Percentiles rank a stretch among this genome's conserved stretches.
Conservation (phyloP, 1,140 invertebrate genomes). For the Steinernema feltiae region DNA sequence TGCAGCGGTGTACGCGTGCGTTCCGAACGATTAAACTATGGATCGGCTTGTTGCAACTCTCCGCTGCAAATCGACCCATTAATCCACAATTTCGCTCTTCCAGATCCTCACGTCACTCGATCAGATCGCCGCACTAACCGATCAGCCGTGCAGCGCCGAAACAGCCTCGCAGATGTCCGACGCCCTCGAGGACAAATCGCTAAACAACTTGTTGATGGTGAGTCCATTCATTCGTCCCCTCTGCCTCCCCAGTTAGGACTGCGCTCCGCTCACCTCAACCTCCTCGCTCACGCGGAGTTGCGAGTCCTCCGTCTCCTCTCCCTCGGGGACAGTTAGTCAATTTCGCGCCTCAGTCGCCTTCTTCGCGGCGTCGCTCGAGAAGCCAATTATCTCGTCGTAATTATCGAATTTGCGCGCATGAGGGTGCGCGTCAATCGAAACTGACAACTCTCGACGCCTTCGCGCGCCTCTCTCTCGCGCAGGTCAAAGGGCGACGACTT, state of each 20-base stretch:
- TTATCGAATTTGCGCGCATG: not conserved
- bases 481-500: not conserved
- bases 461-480: not conserved
- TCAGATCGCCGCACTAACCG: slow-evolving; percentile 36
- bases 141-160: slow-evolving; percentile 18
- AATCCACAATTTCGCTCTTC: slow-evolving; percentile 17
- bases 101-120: slow-evolving; percentile 45
- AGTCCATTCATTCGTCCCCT: too few relatives aligned
- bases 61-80: not conserved
- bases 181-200: slow-evolving; percentile 34
- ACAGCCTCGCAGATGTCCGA: slow-evolving; percentile 16
- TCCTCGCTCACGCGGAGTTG: too few relatives aligned
- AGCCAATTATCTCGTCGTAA: not conserved
- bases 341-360: slow-evolving; percentile 14
- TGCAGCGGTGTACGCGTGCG: too few relatives aligned
- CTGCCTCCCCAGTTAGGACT: too few relatives aligned
- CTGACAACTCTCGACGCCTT: not conserved
- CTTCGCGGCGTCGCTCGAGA: not conserved
- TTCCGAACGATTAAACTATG: too few relatives aligned
- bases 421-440: slow-evolving; percentile 4
- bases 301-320: not conserved
- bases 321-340: slow-evolving; percentile 7
- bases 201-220: slow-evolving; percentile 40
- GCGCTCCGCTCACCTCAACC: too few relatives aligned
- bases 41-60: not conserved